These are phyloP conservation scores for Carcharodon carcharias DNA, from an alignment of 2,797 vertebrate species.

Conservation along the genomic window DNA sequence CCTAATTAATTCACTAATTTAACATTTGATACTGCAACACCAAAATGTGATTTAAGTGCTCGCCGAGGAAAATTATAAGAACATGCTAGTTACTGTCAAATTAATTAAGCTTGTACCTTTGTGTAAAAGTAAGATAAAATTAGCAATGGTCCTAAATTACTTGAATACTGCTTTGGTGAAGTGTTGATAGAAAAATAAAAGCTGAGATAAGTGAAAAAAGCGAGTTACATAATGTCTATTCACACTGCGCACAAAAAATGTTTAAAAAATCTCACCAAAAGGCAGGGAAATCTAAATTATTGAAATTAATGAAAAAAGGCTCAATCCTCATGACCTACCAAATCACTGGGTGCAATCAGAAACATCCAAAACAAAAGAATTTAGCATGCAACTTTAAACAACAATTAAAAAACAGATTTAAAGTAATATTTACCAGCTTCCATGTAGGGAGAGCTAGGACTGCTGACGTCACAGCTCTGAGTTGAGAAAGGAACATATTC, in stretches of 20 bases:
- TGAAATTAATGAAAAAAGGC: not conserved
- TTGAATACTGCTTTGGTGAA: not conserved
- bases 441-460: constrained; percentile 69
- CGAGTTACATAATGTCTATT: not conserved
- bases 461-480: constrained; percentile 60
- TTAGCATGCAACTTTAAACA: not conserved
- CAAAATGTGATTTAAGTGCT: not conserved
- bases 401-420: not conserved
- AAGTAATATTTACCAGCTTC: constrained; percentile 66
- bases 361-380: not conserved
- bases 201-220: not conserved
- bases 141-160: not conserved
- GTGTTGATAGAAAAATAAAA: not conserved
- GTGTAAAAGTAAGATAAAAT: not conserved
- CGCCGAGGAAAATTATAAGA: not conserved
- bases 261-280: no score
- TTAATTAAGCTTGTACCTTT: not conserved
- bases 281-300: no score
- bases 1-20: not conserved
- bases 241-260: not conserved
- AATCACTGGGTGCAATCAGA: not conserved
- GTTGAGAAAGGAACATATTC: constrained; percentile 60
- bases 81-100: not conserved
- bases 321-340: not conserved
- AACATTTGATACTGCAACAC: not conserved